Evolutionary conservation across 2,888 invertebrate species (phyloP).

Genomic region (Leptopilina myrica): DNA sequence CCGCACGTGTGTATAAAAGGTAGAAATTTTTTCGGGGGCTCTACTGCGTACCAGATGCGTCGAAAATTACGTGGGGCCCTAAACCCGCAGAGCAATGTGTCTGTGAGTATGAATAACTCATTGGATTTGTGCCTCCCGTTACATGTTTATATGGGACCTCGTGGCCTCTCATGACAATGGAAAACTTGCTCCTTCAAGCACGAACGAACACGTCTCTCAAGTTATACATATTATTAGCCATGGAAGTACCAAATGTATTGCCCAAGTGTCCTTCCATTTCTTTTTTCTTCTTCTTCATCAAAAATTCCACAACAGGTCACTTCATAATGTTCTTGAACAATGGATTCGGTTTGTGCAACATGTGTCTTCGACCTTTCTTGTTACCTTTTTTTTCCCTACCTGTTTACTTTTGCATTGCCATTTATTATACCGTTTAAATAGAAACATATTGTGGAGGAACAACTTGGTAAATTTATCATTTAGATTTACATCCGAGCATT

Average conservation of each 20-base stretch:
- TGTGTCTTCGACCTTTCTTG: slow-evolving; percentile 33
- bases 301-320: slow-evolving; percentile 16
- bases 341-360: slow-evolving; percentile 34
- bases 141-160: slow-evolving; percentile 36
- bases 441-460: no score
- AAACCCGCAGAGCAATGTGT: not conserved
- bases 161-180: slow-evolving; percentile 23
- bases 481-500: no score
- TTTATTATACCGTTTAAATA: no score
- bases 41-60: slow-evolving; percentile 36
- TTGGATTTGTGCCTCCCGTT: slow-evolving; percentile 29
- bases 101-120: slow-evolving; percentile 37
- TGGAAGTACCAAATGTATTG: slow-evolving; percentile 18
- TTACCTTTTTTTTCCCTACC: not conserved
- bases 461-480: no score
- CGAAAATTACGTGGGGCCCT: slow-evolving; percentile 29
- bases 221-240: slow-evolving; percentile 18
- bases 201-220: slow-evolving; percentile 36
- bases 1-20: slow-evolving; percentile 4
- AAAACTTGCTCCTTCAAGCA: slow-evolving; percentile 19
- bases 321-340: slow-evolving; percentile 18
- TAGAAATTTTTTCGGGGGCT: not conserved
- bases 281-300: not conserved
- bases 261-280: not conserved
- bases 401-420: slow-evolving; percentile 24